Evolutionary conservation across 2,113 vertebrate genomes (phyloP), one percentile per base, ranked within the genome.

Genomic region (Indicator maculatus): DNA sequence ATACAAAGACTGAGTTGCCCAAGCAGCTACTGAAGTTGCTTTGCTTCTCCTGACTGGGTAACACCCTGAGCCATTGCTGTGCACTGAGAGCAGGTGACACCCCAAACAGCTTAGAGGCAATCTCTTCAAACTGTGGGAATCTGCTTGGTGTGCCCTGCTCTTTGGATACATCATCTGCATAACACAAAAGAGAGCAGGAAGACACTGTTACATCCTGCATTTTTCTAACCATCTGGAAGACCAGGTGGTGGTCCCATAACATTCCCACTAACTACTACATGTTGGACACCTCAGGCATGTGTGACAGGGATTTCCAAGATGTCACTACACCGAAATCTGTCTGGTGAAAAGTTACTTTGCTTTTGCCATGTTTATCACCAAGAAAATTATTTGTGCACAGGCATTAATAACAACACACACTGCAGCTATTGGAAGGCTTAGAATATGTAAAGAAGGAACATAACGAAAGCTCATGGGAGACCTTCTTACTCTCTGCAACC

Each of bases 141-240:
- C 53, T 89, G 41, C 84, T 65, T 69, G 67, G 44, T 28, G 74
- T 79, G 75, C 52, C 52, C 11, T 20, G 47, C 31, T 60, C 28
- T 61, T 31, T 31, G 8, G 44, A 64, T 31, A 65, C 66, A 76
- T 64, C 36, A 80, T 38, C 24, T 56, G 33, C 28, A 65, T 56
- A 65, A 66, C 39, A 17, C 26, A n/a, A 47, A 45, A 50, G 61
- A n/a, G 39, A 50, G 30, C 60, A 78, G 41, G 27, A 82, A 59
- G 31, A 58, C 44, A 67, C n/a, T 45, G 72, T 83, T 64, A 39
- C 27, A 80, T 53, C 60, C 74, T 53, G 1, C 11, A 64, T 83
- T 26, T 74, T 91, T 78, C 63, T 55, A 76, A 28, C 72, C 83
- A 81, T 78, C 63, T 76, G 93, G 81, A 85, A 92, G 75, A 75